Percentiles rank a stretch among this genome's conserved stretches.
Evolutionary conservation across 1,140 invertebrate genomes (phyloP).

Genomic region (Lineus longissimus): DNA sequence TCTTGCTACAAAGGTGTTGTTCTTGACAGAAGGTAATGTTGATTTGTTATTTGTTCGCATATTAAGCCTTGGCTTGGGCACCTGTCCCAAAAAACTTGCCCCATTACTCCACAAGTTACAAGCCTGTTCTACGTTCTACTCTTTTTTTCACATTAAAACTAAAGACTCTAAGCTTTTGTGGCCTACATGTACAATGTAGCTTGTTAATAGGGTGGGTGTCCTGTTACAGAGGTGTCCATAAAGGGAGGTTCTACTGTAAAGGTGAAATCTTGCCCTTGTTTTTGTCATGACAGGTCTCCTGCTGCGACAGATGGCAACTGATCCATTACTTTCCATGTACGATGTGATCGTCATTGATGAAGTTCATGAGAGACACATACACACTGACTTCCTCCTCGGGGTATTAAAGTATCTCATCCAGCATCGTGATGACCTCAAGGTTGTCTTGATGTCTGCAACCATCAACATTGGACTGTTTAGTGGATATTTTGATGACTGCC

Average conservation of each 20-base stretch:
- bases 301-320: conserved; percentile 67
- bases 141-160: too few relatives aligned
- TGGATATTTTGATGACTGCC: conserved; percentile 74
- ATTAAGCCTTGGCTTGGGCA: background rate
- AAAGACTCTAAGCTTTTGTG: too few relatives aligned
- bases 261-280: too few relatives aligned
- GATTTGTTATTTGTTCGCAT: background rate
- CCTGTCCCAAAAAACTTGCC: too few relatives aligned
- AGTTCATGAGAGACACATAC: conserved; percentile 85
- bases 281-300: conserved; percentile 62
- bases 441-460: conserved; percentile 98
- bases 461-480: conserved; percentile 93
- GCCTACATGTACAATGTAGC: too few relatives aligned
- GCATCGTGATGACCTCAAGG: conserved; percentile 75
- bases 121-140: too few relatives aligned
- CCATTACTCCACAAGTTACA: too few relatives aligned
- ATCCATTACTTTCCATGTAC: conserved; percentile 51
- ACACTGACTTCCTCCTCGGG: conserved; percentile 91
- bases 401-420: conserved; percentile 85
- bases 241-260: too few relatives aligned
- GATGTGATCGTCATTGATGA: conserved; percentile 53
- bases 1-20: conserved; percentile 83
- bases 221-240: too few relatives aligned
- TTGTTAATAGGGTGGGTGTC: too few relatives aligned
- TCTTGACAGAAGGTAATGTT: conserved; percentile 83